phyloP scores from a whole-genome alignment of 2,797 vertebrate genomes.

The Oreochromis grahami region DNA sequence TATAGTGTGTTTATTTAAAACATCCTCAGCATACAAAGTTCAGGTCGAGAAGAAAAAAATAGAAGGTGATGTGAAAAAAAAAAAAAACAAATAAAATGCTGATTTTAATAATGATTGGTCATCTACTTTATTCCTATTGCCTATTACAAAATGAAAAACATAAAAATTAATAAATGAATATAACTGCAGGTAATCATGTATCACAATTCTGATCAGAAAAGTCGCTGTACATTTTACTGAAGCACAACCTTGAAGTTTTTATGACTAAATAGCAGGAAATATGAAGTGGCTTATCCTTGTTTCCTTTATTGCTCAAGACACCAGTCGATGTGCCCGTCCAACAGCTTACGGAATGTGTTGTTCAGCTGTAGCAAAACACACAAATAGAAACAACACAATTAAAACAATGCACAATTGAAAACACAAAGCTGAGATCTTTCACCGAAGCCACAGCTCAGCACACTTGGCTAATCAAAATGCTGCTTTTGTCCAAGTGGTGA shows the following conservation, averaged over 20 bases:
- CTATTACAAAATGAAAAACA: not conserved
- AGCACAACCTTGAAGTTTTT: not conserved
- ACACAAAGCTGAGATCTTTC: not conserved
- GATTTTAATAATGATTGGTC: not conserved
- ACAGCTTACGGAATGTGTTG: fast-evolving
- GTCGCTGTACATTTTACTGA: not conserved
- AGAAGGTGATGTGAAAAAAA: not conserved
- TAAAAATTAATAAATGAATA: not conserved
- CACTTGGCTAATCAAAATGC: not conserved
- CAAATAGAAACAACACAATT: not conserved
- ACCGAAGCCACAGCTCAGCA: not conserved
- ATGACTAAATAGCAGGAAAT: not conserved
- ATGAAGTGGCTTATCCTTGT: fast-evolving
- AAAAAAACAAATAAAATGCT: not conserved
- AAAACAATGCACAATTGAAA: not conserved
- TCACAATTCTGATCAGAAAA: not conserved
- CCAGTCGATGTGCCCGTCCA: not conserved
- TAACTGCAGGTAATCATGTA: not conserved
- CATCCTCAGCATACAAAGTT: fast-evolving
- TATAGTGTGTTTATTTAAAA: not conserved
- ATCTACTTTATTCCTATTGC: not conserved
- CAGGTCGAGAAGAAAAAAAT: not conserved
- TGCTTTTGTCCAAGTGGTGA: not conserved
- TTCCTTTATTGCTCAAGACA: fast-evolving
- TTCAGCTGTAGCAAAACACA: conserved; percentile 50